These are phyloP conservation scores for Lithophane ornitopus DNA, from an alignment of 2,888 invertebrate genomes.

Conservation along the genomic window DNA sequence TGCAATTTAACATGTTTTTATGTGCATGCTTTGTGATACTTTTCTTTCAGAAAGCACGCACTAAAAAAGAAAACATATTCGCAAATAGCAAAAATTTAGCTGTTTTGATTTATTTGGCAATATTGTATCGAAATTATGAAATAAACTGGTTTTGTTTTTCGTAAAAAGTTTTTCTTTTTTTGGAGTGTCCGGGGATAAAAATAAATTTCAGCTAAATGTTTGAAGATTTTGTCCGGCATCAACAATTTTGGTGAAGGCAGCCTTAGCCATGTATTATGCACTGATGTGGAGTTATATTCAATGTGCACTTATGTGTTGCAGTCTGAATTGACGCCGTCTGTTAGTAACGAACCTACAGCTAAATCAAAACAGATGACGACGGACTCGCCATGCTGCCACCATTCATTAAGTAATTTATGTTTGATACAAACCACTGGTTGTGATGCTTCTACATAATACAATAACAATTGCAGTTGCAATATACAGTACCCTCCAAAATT, in stretches of 20 bases:
- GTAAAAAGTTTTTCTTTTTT: no score
- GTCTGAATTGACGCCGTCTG: slow-evolving; percentile 63
- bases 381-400: slow-evolving; percentile 72
- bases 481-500: no score
- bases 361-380: slow-evolving; percentile 77
- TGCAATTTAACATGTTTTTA: no score
- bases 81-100: no score
- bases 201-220: neutral
- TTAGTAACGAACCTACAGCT: slow-evolving; percentile 66
- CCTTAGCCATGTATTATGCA: slow-evolving; percentile 21
- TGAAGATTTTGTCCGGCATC: neutral
- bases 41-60: no score
- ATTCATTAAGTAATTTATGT: slow-evolving; percentile 78
- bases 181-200: neutral
- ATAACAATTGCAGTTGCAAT: slow-evolving; percentile 18
- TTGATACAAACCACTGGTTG: slow-evolving; percentile 64
- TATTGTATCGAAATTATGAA: no score
- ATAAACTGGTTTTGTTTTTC: no score
- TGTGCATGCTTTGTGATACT: no score
- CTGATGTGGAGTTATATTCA: slow-evolving; percentile 29
- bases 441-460: slow-evolving; percentile 24
- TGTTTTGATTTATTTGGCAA: no score
- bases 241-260: neutral
- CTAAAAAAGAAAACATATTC: no score
- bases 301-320: slow-evolving; percentile 52